phyloP scores from a whole-genome alignment of 1,140 invertebrate genomes.

The Drosophila parvula region DNA sequence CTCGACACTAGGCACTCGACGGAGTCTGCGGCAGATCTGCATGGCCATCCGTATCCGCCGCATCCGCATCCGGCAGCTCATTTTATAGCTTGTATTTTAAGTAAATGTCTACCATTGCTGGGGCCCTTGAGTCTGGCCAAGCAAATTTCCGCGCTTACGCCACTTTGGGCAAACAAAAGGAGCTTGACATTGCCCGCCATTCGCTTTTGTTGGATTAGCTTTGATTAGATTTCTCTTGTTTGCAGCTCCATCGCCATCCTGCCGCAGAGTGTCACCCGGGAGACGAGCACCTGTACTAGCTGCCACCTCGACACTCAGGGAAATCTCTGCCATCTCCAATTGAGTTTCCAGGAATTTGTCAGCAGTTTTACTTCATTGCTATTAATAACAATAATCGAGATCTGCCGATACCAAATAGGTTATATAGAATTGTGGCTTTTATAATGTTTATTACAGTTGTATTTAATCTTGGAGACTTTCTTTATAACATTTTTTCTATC shows the following conservation, averaged over 20 bases:
- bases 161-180: constrained; percentile 77
- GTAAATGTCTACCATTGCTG: constrained; percentile 59
- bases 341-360: neutral
- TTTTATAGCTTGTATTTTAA: constrained; percentile 83
- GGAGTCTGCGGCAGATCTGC: constrained; percentile 25
- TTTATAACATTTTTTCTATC: neutral
- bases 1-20: constrained; percentile 55
- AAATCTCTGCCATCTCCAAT: neutral
- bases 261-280: constrained; percentile 63
- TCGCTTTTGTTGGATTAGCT: constrained; percentile 83
- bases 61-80: constrained; percentile 65
- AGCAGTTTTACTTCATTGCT: neutral
- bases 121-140: constrained; percentile 44
- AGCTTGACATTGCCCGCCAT: constrained; percentile 74
- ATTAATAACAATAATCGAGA: neutral
- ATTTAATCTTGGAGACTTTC: neutral
- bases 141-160: constrained; percentile 76
- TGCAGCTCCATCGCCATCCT: constrained; percentile 40
- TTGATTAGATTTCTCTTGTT: constrained; percentile 81
- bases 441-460: neutral
- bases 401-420: neutral
- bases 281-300: constrained; percentile 27
- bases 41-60: constrained; percentile 12
- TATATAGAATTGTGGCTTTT: too few relatives aligned
- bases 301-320: constrained; percentile 9